Evolutionary conservation across 2,797 vertebrate genomes (phyloP), one percentile per base, ranked within the genome.

Genomic region (Peromyscus melanophrys): DNA sequence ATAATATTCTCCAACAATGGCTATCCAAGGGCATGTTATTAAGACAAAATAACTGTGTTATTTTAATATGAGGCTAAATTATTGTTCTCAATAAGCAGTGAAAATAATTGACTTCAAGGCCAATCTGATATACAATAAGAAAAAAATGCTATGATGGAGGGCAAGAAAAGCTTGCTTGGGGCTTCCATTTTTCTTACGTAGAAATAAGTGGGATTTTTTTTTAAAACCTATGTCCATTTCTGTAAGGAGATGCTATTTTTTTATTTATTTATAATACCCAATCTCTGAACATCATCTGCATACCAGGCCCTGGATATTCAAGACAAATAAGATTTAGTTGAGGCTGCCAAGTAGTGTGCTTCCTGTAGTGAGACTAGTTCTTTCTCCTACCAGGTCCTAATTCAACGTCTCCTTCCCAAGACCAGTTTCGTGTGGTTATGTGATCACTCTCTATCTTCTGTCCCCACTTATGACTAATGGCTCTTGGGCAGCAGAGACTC

Each of bases 161-260:
- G 27, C 57, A 94, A 78, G 8, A 31, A 19, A 92, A 77, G 23
- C 61, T 95, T 69, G 14, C 12, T 23, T 25, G n/a, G 55, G 61
- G 27, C 31, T 94, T 83, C 65, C 90, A 31, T 43, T 95, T 55
- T 69, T 92, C 77, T 61, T 59, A 49, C 5, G 89, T 90, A 85
- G 13, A 88, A 88, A 49, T 77, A 95, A 80, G 17, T 67, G 25
- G 11, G 52, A 61, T 81, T 90, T 65, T 88, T 49, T 94, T 92
- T 81, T 11, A 89, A n/a, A 89, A n/a, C 27, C 40, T 63, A 65
- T 43, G 16, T 63, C 40, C 40, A 52, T 49, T 69, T 82, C 55
- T 63, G 11, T 52, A 80, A 67, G 69, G 43, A 94, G 11, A 31
- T n/a, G 6, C 65, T 21, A 29, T 43, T 52, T n/a, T 92, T 87